phyloP scores from a whole-genome alignment of 2,113 vertebrate genomes.

The Stegostoma tigrinum region DNA sequence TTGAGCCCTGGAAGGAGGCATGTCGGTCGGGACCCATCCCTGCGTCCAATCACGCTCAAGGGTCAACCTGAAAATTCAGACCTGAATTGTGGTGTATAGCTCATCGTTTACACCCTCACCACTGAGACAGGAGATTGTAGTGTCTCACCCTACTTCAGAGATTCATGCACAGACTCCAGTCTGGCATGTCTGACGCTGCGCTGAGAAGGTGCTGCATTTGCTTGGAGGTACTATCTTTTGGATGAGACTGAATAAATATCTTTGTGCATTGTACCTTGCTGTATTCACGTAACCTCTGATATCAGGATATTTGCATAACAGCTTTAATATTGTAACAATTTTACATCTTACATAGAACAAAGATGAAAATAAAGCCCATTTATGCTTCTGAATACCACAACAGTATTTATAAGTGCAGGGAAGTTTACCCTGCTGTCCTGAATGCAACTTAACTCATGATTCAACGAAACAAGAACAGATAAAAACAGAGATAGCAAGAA shows the following conservation, averaged over 20 bases:
- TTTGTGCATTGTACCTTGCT: background rate
- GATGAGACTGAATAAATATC: background rate
- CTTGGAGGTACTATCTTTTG: background rate
- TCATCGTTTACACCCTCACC: background rate
- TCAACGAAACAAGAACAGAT: background rate
- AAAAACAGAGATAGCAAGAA: too few species aligned
- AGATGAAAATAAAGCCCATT: background rate
- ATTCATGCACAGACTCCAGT: background rate
- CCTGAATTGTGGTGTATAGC: background rate
- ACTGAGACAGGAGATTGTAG: background rate
- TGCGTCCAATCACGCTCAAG: too few species aligned
- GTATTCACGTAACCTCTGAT: too few species aligned
- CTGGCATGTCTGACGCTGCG: background rate
- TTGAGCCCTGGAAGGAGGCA: too few species aligned
- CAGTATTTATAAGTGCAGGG: background rate
- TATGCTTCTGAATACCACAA: background rate
- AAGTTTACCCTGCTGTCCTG: background rate
- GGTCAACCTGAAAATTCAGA: background rate
- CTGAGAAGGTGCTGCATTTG: background rate
- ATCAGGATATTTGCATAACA: too few species aligned
- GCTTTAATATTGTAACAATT: background rate
- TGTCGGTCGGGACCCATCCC: too few species aligned
- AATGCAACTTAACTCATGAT: background rate
- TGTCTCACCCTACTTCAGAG: background rate
- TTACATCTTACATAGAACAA: background rate